Base-by-base conservation (phyloP, 2,888 invertebrate species). In the Neoscelio sp. region DNA sequence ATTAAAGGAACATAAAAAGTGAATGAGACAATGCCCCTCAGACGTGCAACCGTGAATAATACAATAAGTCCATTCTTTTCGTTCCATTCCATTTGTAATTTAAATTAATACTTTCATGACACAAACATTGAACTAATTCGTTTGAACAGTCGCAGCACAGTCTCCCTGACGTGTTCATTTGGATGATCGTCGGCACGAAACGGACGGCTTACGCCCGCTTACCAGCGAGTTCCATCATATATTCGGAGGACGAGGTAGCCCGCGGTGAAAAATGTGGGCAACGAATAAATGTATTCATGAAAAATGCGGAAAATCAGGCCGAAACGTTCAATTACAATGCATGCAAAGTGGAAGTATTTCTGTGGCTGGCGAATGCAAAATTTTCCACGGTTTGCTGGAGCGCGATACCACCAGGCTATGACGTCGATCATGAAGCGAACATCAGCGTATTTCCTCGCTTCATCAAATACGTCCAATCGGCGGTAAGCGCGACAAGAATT, bases 91-190 rank as follows among this genome's bases (percentile, higher is more conserved):
- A 23, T 23, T 23, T 3, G 6, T 23, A 6, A 33, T 33, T 33
- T 33, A 3, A 2, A 23, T 3, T 46, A 46, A 46, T 46, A 18
- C 12, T 42, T 13, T 50, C 30, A n/a, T 30, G 15, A 48, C n/a
- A 4, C 0, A 23, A 33, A 33, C 38, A 50, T 64, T 33, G 7
- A 26, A 52, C 17, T 23, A 73, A 70, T 44, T 52, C 46, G 42
- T 80, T 64, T 68, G 35, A 42, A 10, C 76, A 92, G 92, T 92
- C 92, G 0, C 93, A 93, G 82, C 91, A 92, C 80, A 90, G 91
- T 52, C 87, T 93, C 4, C 93, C 93, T 0, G 93, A 93, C 84
- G 89, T 93, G 44, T 93, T 93, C 82, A 84, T 93, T 60, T 93
- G 93, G 93, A 91, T 93, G 91, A 88, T 92, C 17, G 90, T 90